Base-by-base conservation (phyloP, 2,113 vertebrate genomes). In the Zeus faber region DNA sequence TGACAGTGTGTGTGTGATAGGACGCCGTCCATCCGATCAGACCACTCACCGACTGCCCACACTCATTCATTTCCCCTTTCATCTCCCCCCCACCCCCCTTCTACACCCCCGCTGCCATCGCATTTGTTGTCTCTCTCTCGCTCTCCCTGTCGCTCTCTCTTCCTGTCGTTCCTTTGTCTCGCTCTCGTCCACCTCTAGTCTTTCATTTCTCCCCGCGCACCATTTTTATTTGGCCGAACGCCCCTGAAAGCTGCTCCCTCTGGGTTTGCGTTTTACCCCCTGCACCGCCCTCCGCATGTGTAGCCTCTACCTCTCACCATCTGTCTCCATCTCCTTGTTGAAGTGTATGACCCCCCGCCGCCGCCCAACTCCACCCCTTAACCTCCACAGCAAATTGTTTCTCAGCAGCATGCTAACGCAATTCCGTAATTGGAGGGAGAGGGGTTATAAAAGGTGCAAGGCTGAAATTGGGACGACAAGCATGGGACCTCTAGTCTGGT, bases 1-100 rank as follows among this genome's bases (percentile, higher is more conserved):
- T 61, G 77, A 76, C 81, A 75, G 77, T 58, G 62, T 70, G 75
- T 73, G 77, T 65, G 67, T 53, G 69, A 80, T 65, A 46, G 67
- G 29, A 62, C 50, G 41, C 67, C 22, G 58, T 77, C 58, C 62
- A 41, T 53, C 72, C 70, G 65, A 79, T 78, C 74, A 80, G 73
- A 74, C 52, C 8, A 26, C 73, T 70, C 72, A 64, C 58, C 65
- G 79, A 82, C 5, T 41, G n/a, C 48, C 26, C 67, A 54, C 70
- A 54, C 21, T 24, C 27, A 58, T 57, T 43, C 6, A 21, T 43
- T 43, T 37, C 31, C 31, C 1, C 8, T 33, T 13, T 33, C 31
- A 33, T 33, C 31, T 2, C 31, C 31, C 13, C 31, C 9, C 31
- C 2, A 8, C 31, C 8, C 11, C 6, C 33, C 5, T 37, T 9